Base-by-base conservation (phyloP, 2,888 invertebrate species). In the Noctua janthina region DNA sequence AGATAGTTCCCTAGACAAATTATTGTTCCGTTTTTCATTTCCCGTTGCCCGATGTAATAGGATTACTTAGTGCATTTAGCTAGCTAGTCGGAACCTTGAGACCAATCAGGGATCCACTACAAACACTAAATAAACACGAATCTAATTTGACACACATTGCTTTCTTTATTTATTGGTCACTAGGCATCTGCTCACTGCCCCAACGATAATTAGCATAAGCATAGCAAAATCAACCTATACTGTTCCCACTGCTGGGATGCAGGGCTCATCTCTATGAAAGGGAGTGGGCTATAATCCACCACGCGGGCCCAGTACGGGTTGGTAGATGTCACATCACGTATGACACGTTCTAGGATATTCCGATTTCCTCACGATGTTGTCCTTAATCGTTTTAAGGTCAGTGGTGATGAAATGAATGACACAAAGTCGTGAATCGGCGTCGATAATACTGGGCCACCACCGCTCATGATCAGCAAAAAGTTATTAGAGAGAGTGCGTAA, bases 1-100 rank as follows among this genome's bases (percentile, higher is more conserved):
- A 82, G 89, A 90, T 83, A 84, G 87, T 82, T 88, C 62, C 69
- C 74, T 15, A 74, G 82, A 90, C 78, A 86, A 83, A 89, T 81
- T 75, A 89, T 84, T 82, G 66, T 75, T 49, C 76, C 78, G 59
- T 84, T 88, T 81, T 75, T 80, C 79, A 80, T 90, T 84, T 79
- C 56, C 62, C 35, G 35, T 43, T 79, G 64, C 51, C 54, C 8
- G 71, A 23, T 78, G 39, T 89, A 80, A 84, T 81, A 81, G 78
- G 80, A 88, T 87, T 87, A 86, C 56, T 81, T 76, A 79, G 84
- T 66, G 67, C 74, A 80, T 72, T 73, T 56, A 79, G 80, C 68
- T 62, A 2, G 84, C 54, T 88, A 69, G 75, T 78, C 75, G 70
- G 59, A 75, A 59, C 59, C 56, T 74, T 10, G 75, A 75, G 59